Evolutionary conservation across 2,797 vertebrate species (phyloP).

Genomic region (Chaunax sp.): DNA sequence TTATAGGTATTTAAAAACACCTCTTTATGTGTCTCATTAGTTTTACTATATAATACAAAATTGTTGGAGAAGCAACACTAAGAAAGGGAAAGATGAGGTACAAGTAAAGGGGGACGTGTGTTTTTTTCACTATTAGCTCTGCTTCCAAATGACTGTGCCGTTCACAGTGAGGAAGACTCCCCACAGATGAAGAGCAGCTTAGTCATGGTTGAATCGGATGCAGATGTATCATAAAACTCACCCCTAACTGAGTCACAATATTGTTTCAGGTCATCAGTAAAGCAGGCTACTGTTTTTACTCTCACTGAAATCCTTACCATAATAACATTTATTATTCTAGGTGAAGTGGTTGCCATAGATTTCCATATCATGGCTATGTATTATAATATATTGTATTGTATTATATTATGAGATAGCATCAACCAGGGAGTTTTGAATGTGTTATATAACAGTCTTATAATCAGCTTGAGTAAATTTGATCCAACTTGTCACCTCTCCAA

Average conservation of each 20-base stretch:
- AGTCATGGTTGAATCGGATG: background rate
- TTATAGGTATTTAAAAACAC: background rate
- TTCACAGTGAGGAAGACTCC: no score
- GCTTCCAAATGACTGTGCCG: no score
- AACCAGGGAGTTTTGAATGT: constrained; percentile 34
- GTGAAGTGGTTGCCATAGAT: background rate
- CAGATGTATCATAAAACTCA: background rate
- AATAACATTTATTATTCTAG: no score
- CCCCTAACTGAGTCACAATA: background rate
- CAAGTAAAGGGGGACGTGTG: no score
- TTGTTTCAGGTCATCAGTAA: background rate
- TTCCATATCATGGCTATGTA: background rate
- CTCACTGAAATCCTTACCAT: no score
- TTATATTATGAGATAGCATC: constrained; percentile 9
- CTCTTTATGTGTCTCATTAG: background rate
- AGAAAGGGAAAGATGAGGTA: no score
- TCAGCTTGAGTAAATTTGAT: constrained; percentile 46
- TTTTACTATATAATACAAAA: background rate
- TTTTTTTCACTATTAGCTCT: no score
- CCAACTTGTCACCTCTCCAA: constrained; percentile 40
- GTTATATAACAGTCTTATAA: constrained; percentile 46
- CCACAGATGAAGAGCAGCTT: no score
- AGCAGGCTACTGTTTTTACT: no score
- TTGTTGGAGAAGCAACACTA: background rate
- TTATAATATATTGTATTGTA: no score